Conservation (phyloP, 1,140 invertebrate genomes). For the Lepidostoma basale region DNA sequence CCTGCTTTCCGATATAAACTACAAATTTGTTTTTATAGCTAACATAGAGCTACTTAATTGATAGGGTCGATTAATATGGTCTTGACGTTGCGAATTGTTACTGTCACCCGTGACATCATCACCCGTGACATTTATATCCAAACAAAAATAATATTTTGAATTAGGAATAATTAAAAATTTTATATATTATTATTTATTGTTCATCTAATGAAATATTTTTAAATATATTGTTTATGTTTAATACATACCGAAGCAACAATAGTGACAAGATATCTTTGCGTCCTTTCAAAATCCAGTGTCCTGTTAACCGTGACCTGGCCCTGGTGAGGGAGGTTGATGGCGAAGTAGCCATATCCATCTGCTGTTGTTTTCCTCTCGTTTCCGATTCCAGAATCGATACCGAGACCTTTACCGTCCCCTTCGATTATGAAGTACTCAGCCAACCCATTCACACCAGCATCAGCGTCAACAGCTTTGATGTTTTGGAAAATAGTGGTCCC, state of each 20-base stretch:
- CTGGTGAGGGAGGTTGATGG: conserved; percentile 87
- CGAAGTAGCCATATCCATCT: conserved; percentile 82
- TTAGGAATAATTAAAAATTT: too few species aligned
- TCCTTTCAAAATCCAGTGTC: conserved; percentile 86
- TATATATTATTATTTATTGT: too few species aligned
- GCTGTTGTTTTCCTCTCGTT: conserved; percentile 67
- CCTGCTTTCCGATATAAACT: too few species aligned
- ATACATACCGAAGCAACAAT: conserved; percentile 84
- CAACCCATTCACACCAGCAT: conserved; percentile 85
- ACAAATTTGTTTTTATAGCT: too few species aligned
- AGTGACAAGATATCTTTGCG: conserved; percentile 86
- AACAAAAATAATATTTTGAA: too few species aligned
- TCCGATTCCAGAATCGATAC: conserved; percentile 55
- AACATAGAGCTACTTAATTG: too few species aligned
- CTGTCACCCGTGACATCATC: too few species aligned
- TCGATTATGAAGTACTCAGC: conserved; percentile 79
- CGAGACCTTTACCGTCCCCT: conserved; percentile 57
- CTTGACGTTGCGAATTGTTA: too few species aligned
- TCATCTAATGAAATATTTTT: too few species aligned
- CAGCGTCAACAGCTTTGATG: conserved; percentile 81
- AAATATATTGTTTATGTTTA: too few species aligned
- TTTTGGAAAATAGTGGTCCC: conserved; percentile 86
- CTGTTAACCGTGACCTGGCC: conserved; percentile 88
- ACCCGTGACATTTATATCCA: too few species aligned
- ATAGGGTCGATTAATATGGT: too few species aligned